Base-by-base conservation (phyloP, 2,113 vertebrate species). In the Muntiacus muntjak region DNA sequence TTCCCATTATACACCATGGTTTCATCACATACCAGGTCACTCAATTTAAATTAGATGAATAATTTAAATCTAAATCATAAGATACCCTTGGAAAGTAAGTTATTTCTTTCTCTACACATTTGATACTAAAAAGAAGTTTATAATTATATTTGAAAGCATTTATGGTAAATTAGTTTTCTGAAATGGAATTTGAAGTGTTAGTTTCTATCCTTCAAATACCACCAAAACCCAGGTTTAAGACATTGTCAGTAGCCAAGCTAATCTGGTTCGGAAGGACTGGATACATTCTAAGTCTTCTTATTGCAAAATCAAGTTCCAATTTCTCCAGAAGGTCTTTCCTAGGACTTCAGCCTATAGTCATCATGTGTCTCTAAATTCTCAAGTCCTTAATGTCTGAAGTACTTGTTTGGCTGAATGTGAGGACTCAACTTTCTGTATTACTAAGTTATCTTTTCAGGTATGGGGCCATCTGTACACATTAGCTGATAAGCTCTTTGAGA, bases 11-110 rank as follows among this genome's bases (percentile, higher is more conserved):
- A 87, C 36, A 76, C 4, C 5, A 30, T 28, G 62, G 15, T 30
- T 95, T 89, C 25, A 57, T n/a, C 45, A 55, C 11, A 57, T 30
- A 78, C 55, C 40, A 93, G 54, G 52, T 84, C 43, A 90, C 81
- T 83, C 62, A 76, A n/a, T 52, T 85, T 94, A 86, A 96, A 89
- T 15, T 58, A 91, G 40, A 12, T 67, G 55, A 89, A 71, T n/a
- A 93, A 79, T 67, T 92, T 52, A 52, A 92, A 89, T 81, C 21
- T 62, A 89, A 79, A 89, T 45, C 87, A 92, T 76, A 88, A 94
- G 30, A 82, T 67, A 57, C 3, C 23, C 57, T 89, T 52, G 25
- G 14, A 86, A 96, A 85, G n/a, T 78, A 78, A n/a, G 19, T 47
- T 64, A 83, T 57, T 67, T 89, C 33, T 33, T 60, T 81, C n/a